Percentiles rank a stretch among this genome's conserved stretches.
Conservation (phyloP, 2,888 invertebrate species). For the Leptopilina syphax region DNA sequence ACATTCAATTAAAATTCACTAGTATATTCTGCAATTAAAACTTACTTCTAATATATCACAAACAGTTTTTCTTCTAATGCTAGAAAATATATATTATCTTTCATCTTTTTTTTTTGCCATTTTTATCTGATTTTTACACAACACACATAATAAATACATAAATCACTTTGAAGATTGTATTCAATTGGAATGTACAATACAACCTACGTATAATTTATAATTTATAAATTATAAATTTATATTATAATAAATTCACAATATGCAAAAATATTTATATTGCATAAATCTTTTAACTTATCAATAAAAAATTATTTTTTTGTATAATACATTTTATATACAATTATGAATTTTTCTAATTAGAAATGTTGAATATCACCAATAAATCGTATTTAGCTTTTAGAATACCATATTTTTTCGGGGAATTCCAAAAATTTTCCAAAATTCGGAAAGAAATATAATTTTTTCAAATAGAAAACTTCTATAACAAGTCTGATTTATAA, state of each 20-base stretch:
- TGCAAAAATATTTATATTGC: constrained; percentile 14
- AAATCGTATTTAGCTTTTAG: not conserved
- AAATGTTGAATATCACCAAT: too few relatives aligned
- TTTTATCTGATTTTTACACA: not conserved
- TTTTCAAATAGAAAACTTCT: too few relatives aligned
- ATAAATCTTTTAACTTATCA: not conserved
- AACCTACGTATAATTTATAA: not conserved
- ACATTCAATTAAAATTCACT: not conserved
- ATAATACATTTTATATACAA: constrained; percentile 22
- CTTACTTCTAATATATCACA: constrained; percentile 32
- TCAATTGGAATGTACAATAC: constrained; percentile 1
- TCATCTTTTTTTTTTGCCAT: not conserved
- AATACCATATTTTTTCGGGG: too few relatives aligned
- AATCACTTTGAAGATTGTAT: not conserved
- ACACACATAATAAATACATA: not conserved
- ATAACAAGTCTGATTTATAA: not conserved
- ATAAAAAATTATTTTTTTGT: not conserved
- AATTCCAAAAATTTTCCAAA: too few relatives aligned
- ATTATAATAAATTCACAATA: not conserved
- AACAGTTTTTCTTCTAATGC: constrained; percentile 9
- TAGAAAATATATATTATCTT: not conserved
- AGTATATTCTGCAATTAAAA: not conserved
- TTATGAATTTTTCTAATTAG: not conserved
- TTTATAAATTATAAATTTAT: not conserved
- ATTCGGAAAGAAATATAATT: too few relatives aligned